Evolutionary conservation across 2,888 invertebrate genomes (phyloP).

Genomic region (Physocephala rufipes): DNA sequence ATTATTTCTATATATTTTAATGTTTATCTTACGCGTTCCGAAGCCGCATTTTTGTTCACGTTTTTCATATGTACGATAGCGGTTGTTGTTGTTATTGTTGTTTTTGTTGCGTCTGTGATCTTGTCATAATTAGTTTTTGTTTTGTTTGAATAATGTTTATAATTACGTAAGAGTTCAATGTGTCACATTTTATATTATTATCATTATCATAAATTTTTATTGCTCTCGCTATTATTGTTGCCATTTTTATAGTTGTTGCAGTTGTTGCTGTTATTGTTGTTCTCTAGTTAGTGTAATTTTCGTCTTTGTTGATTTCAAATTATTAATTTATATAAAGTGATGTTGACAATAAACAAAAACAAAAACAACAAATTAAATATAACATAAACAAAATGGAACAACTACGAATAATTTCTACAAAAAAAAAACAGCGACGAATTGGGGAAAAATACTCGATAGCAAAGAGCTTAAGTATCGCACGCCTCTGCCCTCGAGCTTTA

Average conservation of each 20-base stretch:
- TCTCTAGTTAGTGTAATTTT: background rate
- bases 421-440: no score
- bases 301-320: constrained; percentile 20
- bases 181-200: constrained; percentile 40
- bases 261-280: constrained; percentile 20
- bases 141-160: constrained; percentile 20
- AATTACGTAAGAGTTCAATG: constrained; percentile 45
- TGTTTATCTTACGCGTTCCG: background rate
- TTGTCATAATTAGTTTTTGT: background rate
- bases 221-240: constrained; percentile 20
- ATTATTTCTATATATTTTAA: background rate
- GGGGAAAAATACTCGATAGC: background rate
- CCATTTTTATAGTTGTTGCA: constrained; percentile 10
- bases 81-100: constrained; percentile 18
- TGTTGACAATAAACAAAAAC: constrained; percentile 42
- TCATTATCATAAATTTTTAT: constrained; percentile 36
- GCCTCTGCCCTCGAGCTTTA: background rate
- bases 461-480: background rate
- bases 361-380: no score
- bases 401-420: no score
- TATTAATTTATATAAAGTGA: constrained; percentile 35
- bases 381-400: no score
- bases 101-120: background rate
- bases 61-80: background rate
- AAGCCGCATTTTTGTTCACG: background rate